phyloP scores from a whole-genome alignment of 2,797 vertebrate genomes.

The Orestias chungarensis region DNA sequence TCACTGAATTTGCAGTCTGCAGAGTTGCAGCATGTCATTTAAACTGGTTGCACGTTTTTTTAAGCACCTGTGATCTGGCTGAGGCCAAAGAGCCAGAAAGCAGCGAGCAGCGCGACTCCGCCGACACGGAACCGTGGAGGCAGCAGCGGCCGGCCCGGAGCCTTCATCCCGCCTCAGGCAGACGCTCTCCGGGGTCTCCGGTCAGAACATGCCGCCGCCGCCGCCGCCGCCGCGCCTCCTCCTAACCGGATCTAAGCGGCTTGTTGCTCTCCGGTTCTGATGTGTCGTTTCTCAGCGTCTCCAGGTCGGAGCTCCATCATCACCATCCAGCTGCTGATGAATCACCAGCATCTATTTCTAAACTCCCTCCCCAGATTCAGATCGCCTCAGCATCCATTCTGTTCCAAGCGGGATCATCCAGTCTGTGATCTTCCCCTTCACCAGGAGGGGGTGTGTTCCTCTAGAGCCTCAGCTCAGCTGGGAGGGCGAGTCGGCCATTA shows the following conservation, averaged over 20 bases:
- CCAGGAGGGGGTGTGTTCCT: slow-evolving; percentile 46
- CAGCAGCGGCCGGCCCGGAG: slow-evolving; percentile 70
- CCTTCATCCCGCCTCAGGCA: slow-evolving; percentile 73
- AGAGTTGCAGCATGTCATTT: background rate
- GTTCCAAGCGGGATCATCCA: slow-evolving; percentile 20
- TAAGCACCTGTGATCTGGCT: slow-evolving; percentile 72
- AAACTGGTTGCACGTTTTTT: background rate
- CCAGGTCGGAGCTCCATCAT: slow-evolving; percentile 32
- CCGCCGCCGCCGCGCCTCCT: slow-evolving; percentile 11
- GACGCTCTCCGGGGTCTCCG: slow-evolving; percentile 34
- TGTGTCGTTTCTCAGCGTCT: slow-evolving; percentile 13
- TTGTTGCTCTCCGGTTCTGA: slow-evolving; percentile 4
- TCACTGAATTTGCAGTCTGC: background rate
- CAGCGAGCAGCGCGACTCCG: slow-evolving; percentile 70
- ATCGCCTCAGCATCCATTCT: slow-evolving; percentile 12
- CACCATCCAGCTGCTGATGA: slow-evolving; percentile 3
- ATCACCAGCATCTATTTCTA: background rate
- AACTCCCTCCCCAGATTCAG: background rate
- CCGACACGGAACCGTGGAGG: slow-evolving; percentile 74
- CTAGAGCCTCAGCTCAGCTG: slow-evolving; percentile 35
- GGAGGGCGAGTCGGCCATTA: too few relatives aligned
- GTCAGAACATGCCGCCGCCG: slow-evolving; percentile 71
- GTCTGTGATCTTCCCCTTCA: slow-evolving; percentile 21
- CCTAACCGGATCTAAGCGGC: slow-evolving; percentile 12
- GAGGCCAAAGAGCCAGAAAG: slow-evolving; percentile 65